Evolutionary conservation across 1,140 invertebrate species (phyloP).

Genomic region (Rhynchophorus ferrugineus): DNA sequence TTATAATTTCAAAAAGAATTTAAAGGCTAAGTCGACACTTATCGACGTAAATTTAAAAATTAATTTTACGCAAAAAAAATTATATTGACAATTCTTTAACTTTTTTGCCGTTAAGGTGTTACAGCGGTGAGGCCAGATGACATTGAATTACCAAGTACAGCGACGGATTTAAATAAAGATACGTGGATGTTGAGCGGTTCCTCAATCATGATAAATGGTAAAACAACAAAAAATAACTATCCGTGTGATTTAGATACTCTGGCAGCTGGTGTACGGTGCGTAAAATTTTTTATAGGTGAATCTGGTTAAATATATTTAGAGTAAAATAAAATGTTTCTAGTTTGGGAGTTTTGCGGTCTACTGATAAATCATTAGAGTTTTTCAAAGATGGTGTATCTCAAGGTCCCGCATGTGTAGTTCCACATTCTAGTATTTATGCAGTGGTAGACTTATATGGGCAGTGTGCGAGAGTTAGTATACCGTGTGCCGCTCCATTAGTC

Average conservation of each 20-base stretch:
- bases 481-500: constrained; percentile 38
- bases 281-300: neutral
- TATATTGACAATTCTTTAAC: too few species aligned
- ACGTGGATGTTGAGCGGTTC: constrained; percentile 87
- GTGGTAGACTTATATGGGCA: constrained; percentile 92
- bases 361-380: constrained; percentile 79
- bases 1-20: too few species aligned
- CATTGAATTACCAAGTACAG: constrained; percentile 77
- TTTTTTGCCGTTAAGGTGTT: too few species aligned
- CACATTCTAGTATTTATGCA: constrained; percentile 80
- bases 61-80: too few species aligned
- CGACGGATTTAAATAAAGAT: constrained; percentile 85
- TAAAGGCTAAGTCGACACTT: too few species aligned
- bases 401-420: constrained; percentile 75
- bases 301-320: neutral
- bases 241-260: constrained; percentile 75
- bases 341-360: constrained; percentile 82
- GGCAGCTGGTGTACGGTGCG: constrained; percentile 52
- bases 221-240: constrained; percentile 75
- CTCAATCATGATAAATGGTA: constrained; percentile 75
- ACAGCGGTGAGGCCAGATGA: constrained; percentile 83
- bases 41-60: too few species aligned
- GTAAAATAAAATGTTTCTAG: too few species aligned
- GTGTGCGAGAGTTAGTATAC: constrained; percentile 75
- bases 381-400: constrained; percentile 87